Evolutionary conservation across 2,888 invertebrate species (phyloP).

Genomic region (Metacarcinus magister): DNA sequence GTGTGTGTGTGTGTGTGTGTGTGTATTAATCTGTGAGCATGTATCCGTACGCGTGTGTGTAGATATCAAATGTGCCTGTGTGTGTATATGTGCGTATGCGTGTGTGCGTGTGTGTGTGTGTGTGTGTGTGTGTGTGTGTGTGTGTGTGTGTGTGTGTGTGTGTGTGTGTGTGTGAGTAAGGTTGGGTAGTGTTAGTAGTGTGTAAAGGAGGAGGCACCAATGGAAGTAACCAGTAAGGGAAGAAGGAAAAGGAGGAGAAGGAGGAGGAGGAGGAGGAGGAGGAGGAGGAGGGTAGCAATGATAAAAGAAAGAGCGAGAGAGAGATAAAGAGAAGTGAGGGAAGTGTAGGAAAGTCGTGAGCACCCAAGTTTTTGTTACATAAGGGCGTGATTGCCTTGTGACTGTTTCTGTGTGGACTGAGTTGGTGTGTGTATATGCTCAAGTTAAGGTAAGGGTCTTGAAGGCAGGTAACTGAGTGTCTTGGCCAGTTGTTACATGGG

Average conservation of each 20-base stretch:
- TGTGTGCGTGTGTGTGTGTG: constrained; percentile 39
- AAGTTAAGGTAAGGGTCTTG: constrained; percentile 37
- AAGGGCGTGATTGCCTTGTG: constrained; percentile 50
- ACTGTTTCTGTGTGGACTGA: constrained; percentile 56
- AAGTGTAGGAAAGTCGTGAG: constrained; percentile 50
- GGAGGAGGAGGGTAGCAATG: not conserved
- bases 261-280: constrained; percentile 1
- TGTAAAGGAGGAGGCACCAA: not conserved
- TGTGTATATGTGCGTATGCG: not conserved
- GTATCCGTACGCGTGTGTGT: not conserved
- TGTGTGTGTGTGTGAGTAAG: not conserved
- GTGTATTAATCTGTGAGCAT: not conserved
- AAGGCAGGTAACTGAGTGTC: constrained; percentile 57
- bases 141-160: constrained; percentile 3
- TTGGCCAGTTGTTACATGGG: constrained; percentile 64
- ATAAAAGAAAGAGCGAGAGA: not conserved
- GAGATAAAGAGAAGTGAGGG: not conserved
- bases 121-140: constrained; percentile 29
- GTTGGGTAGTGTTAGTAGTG: not conserved
- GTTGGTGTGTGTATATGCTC: constrained; percentile 65
- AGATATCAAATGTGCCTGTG: not conserved
- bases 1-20: not conserved
- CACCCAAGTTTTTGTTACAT: constrained; percentile 40
- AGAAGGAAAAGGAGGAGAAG: constrained; percentile 20
- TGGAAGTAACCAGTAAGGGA: not conserved